Percentiles rank a stretch among this genome's conserved stretches.
Conservation (phyloP, 2,113 vertebrate species). For the Mugil cephalus region DNA sequence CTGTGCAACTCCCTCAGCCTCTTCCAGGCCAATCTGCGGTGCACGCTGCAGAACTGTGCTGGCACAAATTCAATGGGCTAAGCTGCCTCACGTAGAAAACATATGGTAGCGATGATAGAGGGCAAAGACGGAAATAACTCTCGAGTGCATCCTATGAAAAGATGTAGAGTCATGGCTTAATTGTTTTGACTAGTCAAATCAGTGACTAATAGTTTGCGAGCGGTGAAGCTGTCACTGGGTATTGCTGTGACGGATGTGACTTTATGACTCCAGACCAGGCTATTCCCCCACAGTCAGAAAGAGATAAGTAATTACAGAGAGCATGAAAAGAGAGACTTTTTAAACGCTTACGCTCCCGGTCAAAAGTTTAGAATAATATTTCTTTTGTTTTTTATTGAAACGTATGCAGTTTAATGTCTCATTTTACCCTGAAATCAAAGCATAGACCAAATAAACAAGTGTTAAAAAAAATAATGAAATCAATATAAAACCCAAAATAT, state of each 20-base stretch:
- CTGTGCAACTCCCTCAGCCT: conserved; percentile 10
- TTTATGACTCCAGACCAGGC: conserved; percentile 9
- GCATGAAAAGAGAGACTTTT: neutral
- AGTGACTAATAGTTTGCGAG: conserved; percentile 32
- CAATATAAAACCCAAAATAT: too few relatives aligned
- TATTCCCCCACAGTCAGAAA: neutral
- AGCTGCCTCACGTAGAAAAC: conserved; percentile 51
- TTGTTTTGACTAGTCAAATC: conserved; percentile 38
- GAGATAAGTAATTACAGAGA: neutral
- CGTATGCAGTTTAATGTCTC: too few relatives aligned
- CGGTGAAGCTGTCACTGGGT: conserved; percentile 15
- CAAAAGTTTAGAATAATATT: too few relatives aligned
- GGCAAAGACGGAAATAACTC: conserved; percentile 45
- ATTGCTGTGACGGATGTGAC: neutral
- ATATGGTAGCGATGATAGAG: conserved; percentile 46
- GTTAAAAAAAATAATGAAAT: too few relatives aligned
- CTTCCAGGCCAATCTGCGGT: conserved; percentile 11
- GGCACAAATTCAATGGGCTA: conserved; percentile 40
- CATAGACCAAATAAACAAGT: too few relatives aligned
- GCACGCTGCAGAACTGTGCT: conserved; percentile 37
- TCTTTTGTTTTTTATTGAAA: too few relatives aligned
- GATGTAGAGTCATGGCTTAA: conserved; percentile 27
- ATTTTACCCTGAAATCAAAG: too few relatives aligned
- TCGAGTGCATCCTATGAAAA: conserved; percentile 39
- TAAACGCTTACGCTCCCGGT: too few relatives aligned